Base-by-base conservation (phyloP, 2,797 vertebrate species). In the Acomys russatus region DNA sequence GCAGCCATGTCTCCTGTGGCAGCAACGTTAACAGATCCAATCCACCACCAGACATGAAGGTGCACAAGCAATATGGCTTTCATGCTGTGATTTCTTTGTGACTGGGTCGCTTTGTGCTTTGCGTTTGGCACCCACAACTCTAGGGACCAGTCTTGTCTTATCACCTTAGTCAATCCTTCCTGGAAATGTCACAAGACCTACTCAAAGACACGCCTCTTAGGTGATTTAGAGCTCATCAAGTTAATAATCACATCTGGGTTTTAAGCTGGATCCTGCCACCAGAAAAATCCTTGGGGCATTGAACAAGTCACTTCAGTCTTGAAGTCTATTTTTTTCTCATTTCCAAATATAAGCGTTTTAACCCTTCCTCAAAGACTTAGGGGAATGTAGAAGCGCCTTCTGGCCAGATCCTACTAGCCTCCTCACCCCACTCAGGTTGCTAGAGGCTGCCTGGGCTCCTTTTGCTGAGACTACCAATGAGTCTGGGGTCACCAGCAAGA, bases 331-430 rank as follows among this genome's bases (percentile, higher is more conserved):
- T 30, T 94, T 84, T 68, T 73, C 73, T 90, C 68, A 77, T 86
- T 94, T 66, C 63, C 51, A 92, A 90, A 70, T 74, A 30, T 14
- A 59, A 44, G 28, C 56, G 54, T 88, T 63, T 30, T 70, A 73
- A 49, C 14, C 22, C 23, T 63, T 9, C 1, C 35, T 3, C 23
- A 11, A 92, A 59, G 59, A 49, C 59, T 22, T 59, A 3, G 82
- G 38, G 74, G 20, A 54, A 77, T 82, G 49, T 35, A 25, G 51
- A 63, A 20, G 80, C n/a, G 30, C 54, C 9, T 74, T 80, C 78
- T 59, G 49, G 35, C 30, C 4, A 9, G 5, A 20, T 18, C 22
- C n/a, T 51, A 54, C 70, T 30, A 38, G 38, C 83, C 38, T 66
- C 28, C 38, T 88, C 30, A 33, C 12, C 33, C 17, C 9, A 4